Conservation (phyloP, 2,888 invertebrate genomes). For the Trypoxylon attenuatum region DNA sequence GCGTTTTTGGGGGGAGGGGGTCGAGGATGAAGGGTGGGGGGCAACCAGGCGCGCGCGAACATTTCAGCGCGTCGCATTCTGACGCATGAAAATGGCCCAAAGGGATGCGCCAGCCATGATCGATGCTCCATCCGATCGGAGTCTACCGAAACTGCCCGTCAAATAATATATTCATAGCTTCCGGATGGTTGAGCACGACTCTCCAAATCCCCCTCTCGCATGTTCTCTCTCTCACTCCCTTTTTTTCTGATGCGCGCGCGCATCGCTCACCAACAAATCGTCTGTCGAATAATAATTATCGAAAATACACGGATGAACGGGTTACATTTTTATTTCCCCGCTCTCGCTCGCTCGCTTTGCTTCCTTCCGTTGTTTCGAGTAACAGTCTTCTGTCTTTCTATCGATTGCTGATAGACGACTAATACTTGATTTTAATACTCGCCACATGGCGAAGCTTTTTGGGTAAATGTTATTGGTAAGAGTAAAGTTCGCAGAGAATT, state of each 20-base stretch:
- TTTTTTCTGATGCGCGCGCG: slow-evolving; percentile 21
- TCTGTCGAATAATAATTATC: slow-evolving; percentile 59
- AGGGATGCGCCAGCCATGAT: slow-evolving; percentile 72
- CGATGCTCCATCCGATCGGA: slow-evolving; percentile 72
- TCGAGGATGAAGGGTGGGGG: too few relatives aligned
- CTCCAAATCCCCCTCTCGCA: slow-evolving; percentile 48
- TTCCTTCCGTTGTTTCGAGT: too few relatives aligned
- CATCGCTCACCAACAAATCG: slow-evolving; percentile 54
- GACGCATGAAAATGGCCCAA: slow-evolving; percentile 74
- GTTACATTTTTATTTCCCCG: too few relatives aligned
- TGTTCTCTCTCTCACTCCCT: slow-evolving; percentile 1
- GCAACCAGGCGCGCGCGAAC: too few relatives aligned
- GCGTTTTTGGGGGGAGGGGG: too few relatives aligned
- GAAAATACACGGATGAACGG: slow-evolving; percentile 46
- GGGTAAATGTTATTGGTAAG: too few relatives aligned
- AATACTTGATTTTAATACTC: too few relatives aligned
- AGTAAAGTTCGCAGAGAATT: too few relatives aligned
- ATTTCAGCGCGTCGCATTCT: slow-evolving; percentile 67
- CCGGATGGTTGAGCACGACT: slow-evolving; percentile 72
- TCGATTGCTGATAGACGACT: too few relatives aligned
- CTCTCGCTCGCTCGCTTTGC: too few relatives aligned
- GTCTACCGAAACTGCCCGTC: slow-evolving; percentile 72
- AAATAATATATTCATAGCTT: slow-evolving; percentile 74
- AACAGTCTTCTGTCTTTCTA: too few relatives aligned
- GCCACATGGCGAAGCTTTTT: too few relatives aligned